Percentiles rank a stretch among this genome's conserved stretches.
Conservation (phyloP, 2,113 vertebrate species). For the Cebus imitator region DNA sequence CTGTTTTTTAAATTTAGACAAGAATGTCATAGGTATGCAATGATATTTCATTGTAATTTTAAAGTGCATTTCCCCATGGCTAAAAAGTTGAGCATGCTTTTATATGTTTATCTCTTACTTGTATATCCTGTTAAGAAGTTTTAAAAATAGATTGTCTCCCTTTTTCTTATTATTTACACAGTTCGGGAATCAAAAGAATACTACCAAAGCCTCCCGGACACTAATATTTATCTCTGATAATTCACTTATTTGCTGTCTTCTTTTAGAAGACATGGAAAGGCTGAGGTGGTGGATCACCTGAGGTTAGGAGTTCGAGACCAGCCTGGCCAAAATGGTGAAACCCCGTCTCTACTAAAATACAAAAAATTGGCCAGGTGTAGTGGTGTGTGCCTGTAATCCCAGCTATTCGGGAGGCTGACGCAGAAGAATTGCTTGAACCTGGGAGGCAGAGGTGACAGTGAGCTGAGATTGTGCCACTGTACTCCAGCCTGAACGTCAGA, state of each 20-base stretch:
- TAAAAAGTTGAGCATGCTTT: neutral
- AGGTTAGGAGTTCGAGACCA: too few relatives aligned
- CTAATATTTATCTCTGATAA: neutral
- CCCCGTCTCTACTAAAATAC: too few relatives aligned
- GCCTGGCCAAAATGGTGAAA: too few relatives aligned
- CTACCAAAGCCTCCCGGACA: neutral
- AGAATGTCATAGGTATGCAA: neutral
- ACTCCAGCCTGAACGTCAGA: too few relatives aligned
- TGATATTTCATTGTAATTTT: neutral
- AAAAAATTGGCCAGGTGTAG: too few relatives aligned
- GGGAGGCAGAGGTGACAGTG: too few relatives aligned
- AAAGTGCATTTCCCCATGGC: neutral
- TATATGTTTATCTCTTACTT: neutral
- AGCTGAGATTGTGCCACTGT: too few relatives aligned
- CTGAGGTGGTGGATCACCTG: too few relatives aligned
- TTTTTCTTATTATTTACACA: neutral
- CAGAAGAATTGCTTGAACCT: too few relatives aligned
- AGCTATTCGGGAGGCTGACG: too few relatives aligned
- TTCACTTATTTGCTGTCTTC: neutral
- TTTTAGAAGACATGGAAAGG: neutral
- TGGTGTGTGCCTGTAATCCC: too few relatives aligned
- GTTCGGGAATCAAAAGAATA: neutral
- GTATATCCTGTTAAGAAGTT: neutral
- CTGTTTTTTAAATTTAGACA: neutral
- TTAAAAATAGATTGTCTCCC: neutral